These are phyloP conservation scores for Autographa gamma DNA, from an alignment of 2,888 invertebrate genomes.

Conservation along the genomic window DNA sequence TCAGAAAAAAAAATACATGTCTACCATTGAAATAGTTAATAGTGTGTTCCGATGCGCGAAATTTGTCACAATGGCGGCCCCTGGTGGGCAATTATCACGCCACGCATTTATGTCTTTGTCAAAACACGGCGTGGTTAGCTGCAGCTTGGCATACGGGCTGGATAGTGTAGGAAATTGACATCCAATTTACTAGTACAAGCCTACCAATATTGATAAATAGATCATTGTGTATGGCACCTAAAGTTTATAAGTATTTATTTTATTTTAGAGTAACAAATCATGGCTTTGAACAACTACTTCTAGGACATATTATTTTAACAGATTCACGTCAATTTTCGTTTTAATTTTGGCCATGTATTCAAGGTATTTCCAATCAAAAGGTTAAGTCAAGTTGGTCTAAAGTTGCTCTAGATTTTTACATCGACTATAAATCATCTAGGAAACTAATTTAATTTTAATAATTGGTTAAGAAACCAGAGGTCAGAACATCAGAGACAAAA, in stretches of 20 bases:
- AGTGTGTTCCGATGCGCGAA: slow-evolving; percentile 83
- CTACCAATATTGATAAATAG: background rate
- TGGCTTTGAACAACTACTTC: too few species aligned
- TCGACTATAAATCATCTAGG: background rate
- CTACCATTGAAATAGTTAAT: slow-evolving; percentile 81
- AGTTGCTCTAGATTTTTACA: background rate
- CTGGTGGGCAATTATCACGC: slow-evolving; percentile 83
- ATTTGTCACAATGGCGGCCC: slow-evolving; percentile 81
- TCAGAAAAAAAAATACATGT: slow-evolving; percentile 65
- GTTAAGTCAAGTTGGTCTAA: background rate
- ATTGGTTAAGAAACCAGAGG: background rate
- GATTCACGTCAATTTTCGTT: too few species aligned
- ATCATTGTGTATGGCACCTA: too few species aligned
- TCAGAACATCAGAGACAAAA: background rate
- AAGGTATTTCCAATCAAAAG: background rate
- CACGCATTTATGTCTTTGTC: slow-evolving; percentile 83
- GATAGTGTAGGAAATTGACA: slow-evolving; percentile 1
- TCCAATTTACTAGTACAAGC: slow-evolving; percentile 1
- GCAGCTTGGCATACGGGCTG: slow-evolving; percentile 25
- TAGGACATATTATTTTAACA: too few species aligned
- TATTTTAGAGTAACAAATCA: too few species aligned
- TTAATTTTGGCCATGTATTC: background rate
- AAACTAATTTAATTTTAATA: background rate
- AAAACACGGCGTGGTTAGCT: slow-evolving; percentile 65
- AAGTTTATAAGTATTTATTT: too few species aligned